Base-by-base conservation (phyloP, 2,113 vertebrate species). In the Myiozetetes cayanensis region DNA sequence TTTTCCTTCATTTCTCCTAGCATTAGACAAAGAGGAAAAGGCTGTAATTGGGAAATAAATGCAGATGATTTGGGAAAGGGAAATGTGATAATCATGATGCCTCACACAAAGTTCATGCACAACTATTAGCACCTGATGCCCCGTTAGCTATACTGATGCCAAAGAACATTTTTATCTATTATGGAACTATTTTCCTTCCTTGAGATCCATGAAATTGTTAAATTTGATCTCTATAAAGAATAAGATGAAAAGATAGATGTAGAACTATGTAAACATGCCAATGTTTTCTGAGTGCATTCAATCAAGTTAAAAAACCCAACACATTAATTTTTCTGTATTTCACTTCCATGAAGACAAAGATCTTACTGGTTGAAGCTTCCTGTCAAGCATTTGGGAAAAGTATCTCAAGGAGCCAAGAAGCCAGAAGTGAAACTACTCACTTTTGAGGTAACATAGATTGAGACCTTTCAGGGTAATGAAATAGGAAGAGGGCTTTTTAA, bases 231-330 rank as follows among this genome's bases (percentile, higher is more conserved):
- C 17, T 75, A 10, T 47, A 39, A 35, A 80, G 68, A 80, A 25
- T 58, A 62, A 66, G 41, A 46, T 18, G 2, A 44, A 76, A 73
- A 92, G n/a, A n/a, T n/a, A 83, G 12, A 4, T 25, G 10, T n/a
- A 53, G 63, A 56, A 19, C 49, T 44, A n/a, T 66, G 20, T 73
- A 80, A 80, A 66, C 65, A 56, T 12, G 37, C 14, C 9, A 53
- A 3, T 75, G 22, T 9, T 82, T 85, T 91, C 46, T 37, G 56
- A 89, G 8, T n/a, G 27, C 19, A 47, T 65, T 68, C 33, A 39
- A 3, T 41, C 10, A 65, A 65, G n/a, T 17, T 55, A 22, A 75
- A 74, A 19, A 2, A 0, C 3, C 7, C 7, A 25, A n/a, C 20
- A 55, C 10, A 27, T 30, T 66, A 53, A 3, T 33, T 96, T 80